Evolutionary conservation across 2,113 vertebrate species (phyloP), one percentile per base, ranked within the genome.

Genomic region (Pogonocichla stellata): DNA sequence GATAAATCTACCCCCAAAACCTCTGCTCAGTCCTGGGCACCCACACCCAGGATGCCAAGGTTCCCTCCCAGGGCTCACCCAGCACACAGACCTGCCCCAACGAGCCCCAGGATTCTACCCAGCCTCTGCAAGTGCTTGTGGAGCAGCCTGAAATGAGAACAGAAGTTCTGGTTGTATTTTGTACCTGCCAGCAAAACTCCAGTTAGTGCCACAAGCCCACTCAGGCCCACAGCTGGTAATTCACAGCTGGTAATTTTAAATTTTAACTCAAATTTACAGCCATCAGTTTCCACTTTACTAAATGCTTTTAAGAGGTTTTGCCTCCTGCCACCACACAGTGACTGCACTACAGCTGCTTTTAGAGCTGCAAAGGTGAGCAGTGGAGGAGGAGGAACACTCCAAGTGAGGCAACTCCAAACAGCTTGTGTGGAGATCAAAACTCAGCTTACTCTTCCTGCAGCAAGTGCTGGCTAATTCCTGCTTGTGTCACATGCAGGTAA

Each of bases 21-120:
- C 43, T 38, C 71, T 62, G 25, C 80, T 16, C 28, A 60, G 16
- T 6, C 7, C 67, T 29, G 26, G 88, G 93, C 58, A 77, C 16
- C 31, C 14, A 0, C 22, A 6, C 6, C 36, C 15, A 0, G 78
- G 45, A 29, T 2, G 24, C 8, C 43, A 48, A 6, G 1, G 8
- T 61, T 33, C 53, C 70, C 80, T 28, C 6, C 42, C 31, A 61
- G 75, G 36, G 53, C 10, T 11, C 42, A 19, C 1, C 51, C 57
- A 65, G 67, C 73, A 57, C 51, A 29, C 6, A 71, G 67, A 84
- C 14, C 62, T 90, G 91, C 38, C 4, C 2, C 73, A 91, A 26
- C 24, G 9, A 79, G 93, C n/a, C 62, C 50, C 3, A 5, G 36
- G 13, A 26, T 22, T 51, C 17, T 12, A 16, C 28, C 19, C 53